Base-by-base conservation (phyloP, 2,113 vertebrate species). In the Lepidothrix coronata region DNA sequence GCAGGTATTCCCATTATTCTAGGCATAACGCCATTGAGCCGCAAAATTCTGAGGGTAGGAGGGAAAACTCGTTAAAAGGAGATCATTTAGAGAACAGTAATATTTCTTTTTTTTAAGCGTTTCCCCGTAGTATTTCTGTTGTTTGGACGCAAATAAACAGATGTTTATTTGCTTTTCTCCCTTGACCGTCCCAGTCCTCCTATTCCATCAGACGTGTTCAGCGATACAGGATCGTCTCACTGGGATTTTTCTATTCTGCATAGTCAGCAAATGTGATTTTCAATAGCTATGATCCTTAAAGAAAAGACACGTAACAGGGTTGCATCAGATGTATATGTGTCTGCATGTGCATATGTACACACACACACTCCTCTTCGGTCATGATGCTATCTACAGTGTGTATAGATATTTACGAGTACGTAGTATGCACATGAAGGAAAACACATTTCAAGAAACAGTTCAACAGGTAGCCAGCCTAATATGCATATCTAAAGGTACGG, bases 1-100 rank as follows among this genome's bases (percentile, higher is more conserved):
- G 76, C 82, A 95, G 91, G 75, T 95, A 91, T 86, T 93, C 85
- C 79, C 67, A 71, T 89, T 93, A 75, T 67, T 74, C 59, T 28
- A 82, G 63, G 44, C 65, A 71, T 84, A 92, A 87, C 15, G 52
- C 85, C 81, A 90, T 17, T 66, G 74, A 93, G 43, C 52, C 3
- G 19, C 48, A 82, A 79, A 93, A 73, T 21, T 46, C 44, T 57
- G 75, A 81, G n/a, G 28, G 74, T 48, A 76, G n/a, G 62, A 70
- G 43, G 63, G 31, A 88, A 72, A 41, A 22, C 31, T 67, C 33
- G 15, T 76, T 81, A 70, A 77, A 95, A 89, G 12, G 62, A 89
- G 44, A 27, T 82, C 1, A 37, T 79, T 90, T 80, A 52, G 27
- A 74, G 18, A 55, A 12, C 9, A 12, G 6, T 21, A 49, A 61